These are phyloP conservation scores for Ianthella basta DNA, from an alignment of 37 sponge, comb jelly and placozoan genomes.

Conservation along the genomic window DNA sequence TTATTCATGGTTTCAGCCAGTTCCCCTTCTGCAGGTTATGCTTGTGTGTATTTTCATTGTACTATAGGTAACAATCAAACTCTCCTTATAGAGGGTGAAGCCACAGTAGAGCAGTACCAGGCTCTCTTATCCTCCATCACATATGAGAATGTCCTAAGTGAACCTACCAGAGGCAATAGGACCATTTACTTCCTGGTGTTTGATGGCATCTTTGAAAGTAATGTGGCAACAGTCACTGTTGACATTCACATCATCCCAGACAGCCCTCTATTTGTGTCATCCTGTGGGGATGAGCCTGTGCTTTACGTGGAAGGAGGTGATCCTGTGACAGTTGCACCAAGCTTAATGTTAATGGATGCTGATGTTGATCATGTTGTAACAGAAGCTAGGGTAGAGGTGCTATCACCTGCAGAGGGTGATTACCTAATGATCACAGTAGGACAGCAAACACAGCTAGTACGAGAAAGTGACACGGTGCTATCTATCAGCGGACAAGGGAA, in stretches of 20 bases:
- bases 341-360: constrained; percentile 34
- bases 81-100: neutral
- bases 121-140: constrained; percentile 34
- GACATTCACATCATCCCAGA: constrained; percentile 38
- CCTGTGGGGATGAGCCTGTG: constrained; percentile 35
- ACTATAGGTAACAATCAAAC: no score
- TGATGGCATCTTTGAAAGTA: constrained; percentile 58
- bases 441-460: no score
- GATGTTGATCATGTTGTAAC: constrained; percentile 48
- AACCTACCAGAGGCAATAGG: constrained; percentile 37
- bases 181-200: constrained; percentile 35
- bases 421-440: neutral
- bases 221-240: constrained; percentile 29
- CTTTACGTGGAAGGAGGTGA: constrained; percentile 34
- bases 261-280: constrained; percentile 22
- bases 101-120: constrained; percentile 19
- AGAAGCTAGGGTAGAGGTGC: constrained; percentile 24
- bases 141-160: constrained; percentile 51
- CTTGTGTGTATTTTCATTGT: no score
- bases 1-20: no score
- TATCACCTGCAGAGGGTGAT: constrained; percentile 39
- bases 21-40: no score
- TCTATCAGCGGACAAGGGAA: no score
- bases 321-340: constrained; percentile 27
- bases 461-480: no score